Evolutionary conservation across 2,888 invertebrate species (phyloP).

Genomic region (Drosophila niveifrons): DNA sequence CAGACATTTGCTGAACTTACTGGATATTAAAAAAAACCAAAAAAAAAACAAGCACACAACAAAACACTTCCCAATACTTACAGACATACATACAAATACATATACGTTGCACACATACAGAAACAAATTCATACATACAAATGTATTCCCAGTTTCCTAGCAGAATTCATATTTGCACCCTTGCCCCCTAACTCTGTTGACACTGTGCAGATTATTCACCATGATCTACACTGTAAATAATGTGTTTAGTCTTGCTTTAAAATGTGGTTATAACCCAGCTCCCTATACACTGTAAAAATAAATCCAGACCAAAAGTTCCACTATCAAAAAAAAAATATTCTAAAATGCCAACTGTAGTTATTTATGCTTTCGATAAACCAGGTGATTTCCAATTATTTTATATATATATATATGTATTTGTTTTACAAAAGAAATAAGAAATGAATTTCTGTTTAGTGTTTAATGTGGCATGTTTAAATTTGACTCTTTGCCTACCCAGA

Average conservation of each 20-base stretch:
- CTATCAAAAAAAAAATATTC: conserved; percentile 38
- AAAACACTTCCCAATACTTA: conserved; percentile 22
- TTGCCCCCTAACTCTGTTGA: background rate
- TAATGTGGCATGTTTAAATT: conserved; percentile 74
- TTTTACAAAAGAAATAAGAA: conserved; percentile 13
- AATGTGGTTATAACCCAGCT: conserved; percentile 44
- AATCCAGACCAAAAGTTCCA: conserved; percentile 55
- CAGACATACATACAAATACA: conserved; percentile 10
- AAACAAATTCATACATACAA: conserved; percentile 18
- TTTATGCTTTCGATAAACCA: conserved; percentile 73
- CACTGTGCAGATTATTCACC: conserved; percentile 36
- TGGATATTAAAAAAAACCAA: conserved; percentile 91
- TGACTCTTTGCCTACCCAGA: conserved; percentile 66
- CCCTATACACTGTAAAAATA: conserved; percentile 68
- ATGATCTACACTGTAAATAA: conserved; percentile 76
- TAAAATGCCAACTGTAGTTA: conserved; percentile 72
- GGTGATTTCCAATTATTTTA: conserved; percentile 72
- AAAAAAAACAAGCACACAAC: conserved; percentile 28
- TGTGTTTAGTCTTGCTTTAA: conserved; percentile 61
- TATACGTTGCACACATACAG: conserved; percentile 17
- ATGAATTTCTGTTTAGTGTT: conserved; percentile 51
- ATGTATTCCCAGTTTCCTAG: conserved; percentile 19
- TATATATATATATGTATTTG: conserved; percentile 45
- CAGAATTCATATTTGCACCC: conserved; percentile 16
- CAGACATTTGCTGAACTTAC: conserved; percentile 98